Conservation (phyloP, 1,140 invertebrate species). For the Scaptomyza pallida region DNA sequence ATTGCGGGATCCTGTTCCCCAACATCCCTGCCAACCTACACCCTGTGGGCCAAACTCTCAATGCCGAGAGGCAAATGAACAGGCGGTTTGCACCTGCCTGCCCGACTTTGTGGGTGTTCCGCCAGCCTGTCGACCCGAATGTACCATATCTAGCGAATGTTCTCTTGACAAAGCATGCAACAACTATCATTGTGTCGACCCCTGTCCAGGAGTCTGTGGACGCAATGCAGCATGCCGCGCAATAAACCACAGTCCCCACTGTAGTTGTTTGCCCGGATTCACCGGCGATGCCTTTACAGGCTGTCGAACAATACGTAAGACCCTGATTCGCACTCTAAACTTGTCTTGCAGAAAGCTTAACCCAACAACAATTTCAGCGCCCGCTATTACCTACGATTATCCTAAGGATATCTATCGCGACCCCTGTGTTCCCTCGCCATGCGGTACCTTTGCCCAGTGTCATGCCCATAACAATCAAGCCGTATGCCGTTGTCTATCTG, state of each 20-base stretch:
- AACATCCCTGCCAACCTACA: slow-evolving; percentile 88
- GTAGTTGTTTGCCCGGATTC: slow-evolving; percentile 89
- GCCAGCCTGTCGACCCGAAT: slow-evolving; percentile 92
- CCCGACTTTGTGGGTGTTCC: slow-evolving; percentile 90
- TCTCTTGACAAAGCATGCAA: slow-evolving; percentile 90
- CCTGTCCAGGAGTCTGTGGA: slow-evolving; percentile 92
- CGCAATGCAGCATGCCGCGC: slow-evolving; percentile 91
- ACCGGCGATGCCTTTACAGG: slow-evolving; percentile 93
- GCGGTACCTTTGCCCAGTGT: slow-evolving; percentile 91
- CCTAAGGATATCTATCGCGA: slow-evolving; percentile 87
- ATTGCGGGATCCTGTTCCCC: slow-evolving; percentile 50
- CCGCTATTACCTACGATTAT: slow-evolving; percentile 48
- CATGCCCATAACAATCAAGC: slow-evolving; percentile 88
- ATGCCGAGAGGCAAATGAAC: slow-evolving; percentile 89
- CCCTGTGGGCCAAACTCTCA: slow-evolving; percentile 92
- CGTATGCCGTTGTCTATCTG: slow-evolving; percentile 90
- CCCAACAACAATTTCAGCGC: slow-evolving; percentile 42
- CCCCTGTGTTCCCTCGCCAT: slow-evolving; percentile 90
- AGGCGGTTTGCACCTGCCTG: slow-evolving; percentile 91
- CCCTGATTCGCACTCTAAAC: background rate
- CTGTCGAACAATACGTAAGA: slow-evolving; percentile 87
- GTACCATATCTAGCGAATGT: slow-evolving; percentile 92
- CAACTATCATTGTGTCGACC: slow-evolving; percentile 93
- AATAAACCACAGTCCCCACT: slow-evolving; percentile 92
- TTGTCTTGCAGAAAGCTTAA: background rate